Percentiles rank a stretch among this genome's conserved stretches.
Conservation (phyloP, 2,113 vertebrate species). For the Bothrops jararaca region DNA sequence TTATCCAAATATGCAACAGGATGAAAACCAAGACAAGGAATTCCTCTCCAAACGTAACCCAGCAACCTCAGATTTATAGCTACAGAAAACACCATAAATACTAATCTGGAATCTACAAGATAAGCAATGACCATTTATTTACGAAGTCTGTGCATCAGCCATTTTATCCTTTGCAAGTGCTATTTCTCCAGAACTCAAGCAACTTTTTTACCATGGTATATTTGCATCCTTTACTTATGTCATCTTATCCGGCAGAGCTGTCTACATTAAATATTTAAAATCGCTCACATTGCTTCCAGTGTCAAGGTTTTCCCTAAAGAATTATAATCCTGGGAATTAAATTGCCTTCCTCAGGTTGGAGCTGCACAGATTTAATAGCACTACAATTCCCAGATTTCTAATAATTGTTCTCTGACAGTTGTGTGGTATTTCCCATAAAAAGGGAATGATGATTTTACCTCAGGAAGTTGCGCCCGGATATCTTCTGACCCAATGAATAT, state of each 20-base stretch:
- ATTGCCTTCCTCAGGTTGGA: neutral
- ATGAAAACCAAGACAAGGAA: neutral
- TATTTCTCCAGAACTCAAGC: neutral
- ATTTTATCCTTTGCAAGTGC: neutral
- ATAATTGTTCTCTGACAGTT: rapidly evolving
- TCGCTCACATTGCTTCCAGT: neutral
- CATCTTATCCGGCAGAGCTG: neutral
- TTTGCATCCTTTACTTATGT: neutral
- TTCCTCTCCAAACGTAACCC: neutral
- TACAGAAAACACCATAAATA: neutral
- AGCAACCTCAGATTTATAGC: neutral
- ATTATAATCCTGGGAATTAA: neutral
- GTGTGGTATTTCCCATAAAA: neutral
- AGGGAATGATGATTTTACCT: conserved; percentile 67
- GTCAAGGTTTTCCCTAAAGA: neutral
- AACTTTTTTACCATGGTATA: neutral
- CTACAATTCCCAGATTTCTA: neutral
- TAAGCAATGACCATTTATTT: neutral
- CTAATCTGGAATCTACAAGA: neutral
- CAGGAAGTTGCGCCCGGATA: conserved; percentile 87
- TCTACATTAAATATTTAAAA: neutral
- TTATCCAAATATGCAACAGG: neutral
- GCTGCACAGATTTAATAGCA: neutral
- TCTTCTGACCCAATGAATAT: conserved; percentile 96
- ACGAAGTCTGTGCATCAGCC: neutral